Base-by-base conservation (phyloP, 2,888 invertebrate genomes). In the Dysmachus trigonus region DNA sequence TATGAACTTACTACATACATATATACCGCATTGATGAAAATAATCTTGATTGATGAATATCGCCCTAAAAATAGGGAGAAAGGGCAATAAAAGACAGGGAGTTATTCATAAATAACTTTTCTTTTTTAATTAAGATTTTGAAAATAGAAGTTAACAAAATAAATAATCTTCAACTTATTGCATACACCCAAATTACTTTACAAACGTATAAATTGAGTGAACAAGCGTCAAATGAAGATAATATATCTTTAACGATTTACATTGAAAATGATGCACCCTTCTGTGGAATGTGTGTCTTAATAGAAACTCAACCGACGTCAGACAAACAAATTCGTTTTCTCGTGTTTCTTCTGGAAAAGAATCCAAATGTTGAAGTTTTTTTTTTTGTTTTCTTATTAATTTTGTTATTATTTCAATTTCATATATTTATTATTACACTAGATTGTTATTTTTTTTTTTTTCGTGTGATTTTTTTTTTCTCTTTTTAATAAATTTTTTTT, bases 71-170 rank as follows among this genome's bases (percentile, higher is more conserved):
- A 27, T 10, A 51, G 62, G 27, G 2, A 10, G 10, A n/a, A n/a
- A 8, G 30, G 38, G 33, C 13, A 86, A 82, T 82, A 82, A 83
- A 83, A 83, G 22, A 62, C 27, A 41, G 10, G 27, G 31, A 27
- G 22, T 79, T n/a, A 77, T 79, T 85, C 85, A 79, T 85, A 85
- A 85, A 85, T 85, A 85, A 85, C 85, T 85, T 87, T 47, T 77
- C 77, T 47, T 86, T 87, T 53, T 82, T 86, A 85, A 72, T 88
- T 71, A 86, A 79, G 84, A 87, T 84, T 87, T 86, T 87, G 77
- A 88, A 87, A 88, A 87, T 87, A 86, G 86, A 86, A 84, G 84
- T 83, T 86, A 86, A 86, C 86, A 86, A 86, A 86, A 86, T 86
- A 86, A 86, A 76, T 83, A 41, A 86, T 86, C 38, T 81, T 86